A percentile compares a stretch with the other conserved stretches of the same genome.
Conservation (phyloP, 2,113 vertebrate species). For the Setophaga petechia region DNA sequence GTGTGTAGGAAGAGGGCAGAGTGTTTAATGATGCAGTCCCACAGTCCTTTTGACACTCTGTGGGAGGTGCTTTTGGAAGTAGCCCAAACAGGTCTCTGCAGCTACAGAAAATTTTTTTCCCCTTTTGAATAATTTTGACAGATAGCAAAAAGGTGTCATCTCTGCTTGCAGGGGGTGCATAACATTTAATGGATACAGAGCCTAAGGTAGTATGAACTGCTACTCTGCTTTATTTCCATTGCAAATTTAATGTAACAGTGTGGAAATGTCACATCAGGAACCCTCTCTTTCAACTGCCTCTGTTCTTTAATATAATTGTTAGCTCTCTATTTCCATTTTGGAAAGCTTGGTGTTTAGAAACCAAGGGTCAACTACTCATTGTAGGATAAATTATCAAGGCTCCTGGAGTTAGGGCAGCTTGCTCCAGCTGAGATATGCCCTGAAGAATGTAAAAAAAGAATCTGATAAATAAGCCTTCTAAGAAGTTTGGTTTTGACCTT, state of each 20-base stretch:
- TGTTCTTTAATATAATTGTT: neutral
- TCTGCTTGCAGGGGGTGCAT: neutral
- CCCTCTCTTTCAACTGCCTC: neutral
- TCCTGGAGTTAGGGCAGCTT: neutral
- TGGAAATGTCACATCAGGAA: conserved; percentile 21
- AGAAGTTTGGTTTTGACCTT: conserved; percentile 9
- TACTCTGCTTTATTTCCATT: conserved; percentile 25
- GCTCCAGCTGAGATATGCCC: neutral
- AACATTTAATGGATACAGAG: neutral
- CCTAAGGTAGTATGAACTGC: neutral
- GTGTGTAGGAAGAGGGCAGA: neutral
- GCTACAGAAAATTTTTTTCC: neutral
- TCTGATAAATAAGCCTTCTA: neutral
- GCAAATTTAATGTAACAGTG: neutral
- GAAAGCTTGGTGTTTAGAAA: neutral
- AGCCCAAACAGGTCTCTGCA: neutral
- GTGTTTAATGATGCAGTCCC: neutral
- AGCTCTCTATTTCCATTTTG: neutral
- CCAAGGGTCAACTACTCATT: neutral
- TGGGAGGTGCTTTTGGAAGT: neutral
- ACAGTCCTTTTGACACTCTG: neutral
- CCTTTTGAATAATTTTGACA: neutral
- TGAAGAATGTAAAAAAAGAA: neutral
- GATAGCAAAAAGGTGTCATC: neutral
- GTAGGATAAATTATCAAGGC: neutral